phyloP scores from a whole-genome alignment of 2,797 vertebrate species.

The Yasuhikotakia modesta region DNA sequence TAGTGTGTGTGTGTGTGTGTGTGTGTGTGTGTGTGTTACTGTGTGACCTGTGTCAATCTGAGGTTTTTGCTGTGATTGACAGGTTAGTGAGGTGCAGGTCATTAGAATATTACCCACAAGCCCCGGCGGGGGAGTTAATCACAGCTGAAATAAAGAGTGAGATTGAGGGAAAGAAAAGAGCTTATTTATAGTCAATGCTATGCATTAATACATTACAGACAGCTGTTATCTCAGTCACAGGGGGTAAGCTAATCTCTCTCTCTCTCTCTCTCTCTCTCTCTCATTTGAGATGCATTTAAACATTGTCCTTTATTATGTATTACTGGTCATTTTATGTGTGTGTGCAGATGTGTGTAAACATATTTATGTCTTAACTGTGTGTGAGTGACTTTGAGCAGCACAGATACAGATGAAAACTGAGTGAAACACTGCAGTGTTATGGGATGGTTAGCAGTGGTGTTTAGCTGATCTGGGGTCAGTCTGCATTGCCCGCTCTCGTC shows the following conservation, averaged over 20 bases:
- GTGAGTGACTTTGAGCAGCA: constrained; percentile 69
- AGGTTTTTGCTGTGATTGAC: constrained; percentile 49
- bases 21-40: no score
- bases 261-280: background rate
- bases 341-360: constrained; percentile 36
- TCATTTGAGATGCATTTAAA: no score
- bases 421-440: constrained; percentile 32
- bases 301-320: no score
- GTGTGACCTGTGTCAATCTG: constrained; percentile 14
- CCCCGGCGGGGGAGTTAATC: constrained; percentile 67
- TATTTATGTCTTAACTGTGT: constrained; percentile 10
- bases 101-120: constrained; percentile 58
- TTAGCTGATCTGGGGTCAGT: constrained; percentile 84
- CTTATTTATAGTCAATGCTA: constrained; percentile 80
- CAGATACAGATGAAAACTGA: constrained; percentile 69
- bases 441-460: constrained; percentile 76
- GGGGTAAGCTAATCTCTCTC: constrained; percentile 51
- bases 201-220: constrained; percentile 82
- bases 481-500: constrained; percentile 69
- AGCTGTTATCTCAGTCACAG: constrained; percentile 75
- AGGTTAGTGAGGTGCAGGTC: constrained; percentile 49
- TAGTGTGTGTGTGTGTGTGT: no score
- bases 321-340: no score
- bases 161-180: constrained; percentile 76
- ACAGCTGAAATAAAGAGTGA: constrained; percentile 63